phyloP scores from a whole-genome alignment of 2,888 invertebrate species.

The Julus scandinavius region DNA sequence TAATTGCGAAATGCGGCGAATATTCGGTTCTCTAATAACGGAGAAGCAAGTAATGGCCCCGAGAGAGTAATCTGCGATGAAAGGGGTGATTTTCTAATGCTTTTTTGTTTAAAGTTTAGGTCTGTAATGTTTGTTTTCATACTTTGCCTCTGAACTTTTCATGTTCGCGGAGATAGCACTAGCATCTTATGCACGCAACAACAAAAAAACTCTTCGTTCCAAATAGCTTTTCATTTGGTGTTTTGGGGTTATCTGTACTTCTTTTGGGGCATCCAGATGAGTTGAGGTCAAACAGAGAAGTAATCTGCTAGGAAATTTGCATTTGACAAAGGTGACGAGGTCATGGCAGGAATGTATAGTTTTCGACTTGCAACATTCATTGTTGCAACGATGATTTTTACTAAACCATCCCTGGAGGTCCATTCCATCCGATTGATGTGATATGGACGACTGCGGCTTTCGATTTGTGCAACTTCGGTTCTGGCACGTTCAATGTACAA shows the following conservation, averaged over 20 bases:
- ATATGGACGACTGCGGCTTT: no score
- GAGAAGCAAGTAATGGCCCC: conserved; percentile 13
- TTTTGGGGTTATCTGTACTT: background rate
- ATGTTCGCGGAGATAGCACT: background rate
- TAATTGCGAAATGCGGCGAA: background rate
- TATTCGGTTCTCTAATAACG: background rate
- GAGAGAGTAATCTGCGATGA: background rate
- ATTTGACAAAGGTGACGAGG: background rate
- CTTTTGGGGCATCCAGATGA: background rate
- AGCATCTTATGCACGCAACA: background rate
- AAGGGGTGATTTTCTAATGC: background rate
- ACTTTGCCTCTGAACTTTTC: background rate
- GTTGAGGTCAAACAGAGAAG: no score
- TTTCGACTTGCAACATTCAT: no score
- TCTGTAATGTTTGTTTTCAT: background rate
- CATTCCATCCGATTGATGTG: no score
- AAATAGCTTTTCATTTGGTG: background rate
- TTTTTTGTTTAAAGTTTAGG: background rate
- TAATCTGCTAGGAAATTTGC: background rate
- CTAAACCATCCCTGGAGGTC: no score
- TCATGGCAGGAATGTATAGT: background rate
- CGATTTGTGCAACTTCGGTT: no score
- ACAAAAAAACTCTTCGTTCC: background rate
- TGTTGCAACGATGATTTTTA: no score
- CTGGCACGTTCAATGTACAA: background rate